Evolutionary conservation across 2,797 vertebrate genomes (phyloP), one percentile per base, ranked within the genome.

Genomic region (Tragelaphus eurycerus): DNA sequence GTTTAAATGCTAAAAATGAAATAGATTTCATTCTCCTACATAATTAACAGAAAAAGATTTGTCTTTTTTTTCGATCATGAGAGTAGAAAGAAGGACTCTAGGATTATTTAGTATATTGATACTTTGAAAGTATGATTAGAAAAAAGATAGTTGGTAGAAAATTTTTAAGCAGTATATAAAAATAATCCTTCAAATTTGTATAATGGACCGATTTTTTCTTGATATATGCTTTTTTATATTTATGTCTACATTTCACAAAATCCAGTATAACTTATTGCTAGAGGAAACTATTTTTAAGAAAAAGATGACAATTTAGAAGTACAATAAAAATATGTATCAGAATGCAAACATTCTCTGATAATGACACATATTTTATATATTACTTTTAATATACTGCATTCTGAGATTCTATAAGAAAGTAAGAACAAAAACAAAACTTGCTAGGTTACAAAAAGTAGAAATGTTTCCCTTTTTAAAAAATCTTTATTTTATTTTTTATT

Each of bases 241-340:
- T 62, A 25, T 60, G 1, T 43, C 31, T 85, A 16, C 12, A 90
- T 95, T 95, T 96, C 27, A 82, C 90, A 95, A 88, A 95, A 83
- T 89, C 43, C 50, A 86, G n/a, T 4, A 23, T 54, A 82, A 67
- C 64, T 92, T 78, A 86, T 93, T 96, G 60, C 21, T 46, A 84
- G 10, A 34, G 84, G 52, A 94, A 96, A 59, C 7, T 82, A 23
- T 79, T 92, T 94, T 90, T 46, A n/a, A 93, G 85, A 94, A 71
- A 12, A 78, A 62, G 12, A 19, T 79, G 17, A 48, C 79, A 91
- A 88, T 90, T 94, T 71, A 50, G 85, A 96, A 95, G 31, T 55
- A 86, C 0, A 54, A 15, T 46, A 62, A 25, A 86, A 0, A 54
- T 15, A 16, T 59, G 9, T 83, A 31, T 7, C 8, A 86, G 43